These are phyloP conservation scores for Tubulanus polymorphus DNA, from an alignment of 2,888 invertebrate species.

Conservation along the genomic window DNA sequence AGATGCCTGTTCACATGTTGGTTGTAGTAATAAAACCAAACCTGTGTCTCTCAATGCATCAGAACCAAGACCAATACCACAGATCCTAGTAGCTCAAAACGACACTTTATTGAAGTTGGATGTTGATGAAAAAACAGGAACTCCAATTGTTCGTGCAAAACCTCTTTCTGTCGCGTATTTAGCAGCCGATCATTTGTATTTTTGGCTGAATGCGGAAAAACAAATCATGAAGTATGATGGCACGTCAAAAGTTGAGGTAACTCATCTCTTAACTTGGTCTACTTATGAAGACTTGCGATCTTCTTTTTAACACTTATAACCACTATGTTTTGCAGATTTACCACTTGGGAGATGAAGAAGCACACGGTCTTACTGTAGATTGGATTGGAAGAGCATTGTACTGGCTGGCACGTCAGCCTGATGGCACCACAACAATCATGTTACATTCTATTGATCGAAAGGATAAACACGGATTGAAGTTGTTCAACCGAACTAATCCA, in stretches of 20 bases:
- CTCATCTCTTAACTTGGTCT: neutral
- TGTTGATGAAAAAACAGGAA: constrained; percentile 26
- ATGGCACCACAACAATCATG: constrained; percentile 52
- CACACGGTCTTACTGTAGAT: constrained; percentile 78
- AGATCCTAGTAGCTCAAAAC: constrained; percentile 65
- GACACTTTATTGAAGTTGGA: constrained; percentile 27
- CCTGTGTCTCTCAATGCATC: constrained; percentile 64
- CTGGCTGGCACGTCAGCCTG: constrained; percentile 66
- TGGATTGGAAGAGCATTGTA: constrained; percentile 83
- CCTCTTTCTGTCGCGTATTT: constrained; percentile 64
- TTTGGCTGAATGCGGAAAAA: constrained; percentile 73
- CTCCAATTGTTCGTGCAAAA: constrained; percentile 19
- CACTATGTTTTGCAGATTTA: too few species aligned
- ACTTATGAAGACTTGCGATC: neutral
- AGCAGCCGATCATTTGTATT: constrained; percentile 69
- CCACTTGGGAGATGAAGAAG: too few species aligned
- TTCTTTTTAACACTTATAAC: too few species aligned
- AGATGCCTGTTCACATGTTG: constrained; percentile 74
- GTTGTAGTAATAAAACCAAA: constrained; percentile 69
- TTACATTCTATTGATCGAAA: constrained; percentile 39
- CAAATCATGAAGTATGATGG: constrained; percentile 62
- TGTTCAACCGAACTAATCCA: constrained; percentile 43
- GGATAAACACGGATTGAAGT: constrained; percentile 20
- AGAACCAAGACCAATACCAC: constrained; percentile 73
- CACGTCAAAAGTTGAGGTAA: neutral